phyloP scores from a whole-genome alignment of 2,113 vertebrate species.

The Falcunculus frontatus region DNA sequence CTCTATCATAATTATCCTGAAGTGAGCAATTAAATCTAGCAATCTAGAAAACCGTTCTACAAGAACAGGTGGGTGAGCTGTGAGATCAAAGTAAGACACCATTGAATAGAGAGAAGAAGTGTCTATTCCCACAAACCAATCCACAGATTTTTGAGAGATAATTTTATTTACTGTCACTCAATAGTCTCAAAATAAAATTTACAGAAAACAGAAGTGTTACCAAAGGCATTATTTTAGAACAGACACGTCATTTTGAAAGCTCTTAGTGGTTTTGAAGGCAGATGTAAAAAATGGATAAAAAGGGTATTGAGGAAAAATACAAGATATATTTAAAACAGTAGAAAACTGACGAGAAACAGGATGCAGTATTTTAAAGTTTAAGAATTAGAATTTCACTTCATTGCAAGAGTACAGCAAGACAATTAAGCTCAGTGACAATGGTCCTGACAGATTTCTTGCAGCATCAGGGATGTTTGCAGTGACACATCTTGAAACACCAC shows the following conservation, averaged over 20 bases:
- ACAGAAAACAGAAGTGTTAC: background rate
- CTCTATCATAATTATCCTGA: background rate
- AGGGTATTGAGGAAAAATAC: background rate
- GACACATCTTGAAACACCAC: background rate
- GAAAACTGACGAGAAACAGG: background rate
- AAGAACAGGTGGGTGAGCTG: background rate
- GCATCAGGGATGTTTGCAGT: background rate
- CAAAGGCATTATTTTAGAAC: background rate
- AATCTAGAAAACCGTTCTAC: background rate
- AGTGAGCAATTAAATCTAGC: slow-evolving; percentile 4
- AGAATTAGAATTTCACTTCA: background rate
- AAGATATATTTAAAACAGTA: background rate
- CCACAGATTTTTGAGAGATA: background rate
- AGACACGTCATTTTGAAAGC: background rate
- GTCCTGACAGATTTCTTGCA: background rate
- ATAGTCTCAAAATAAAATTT: background rate
- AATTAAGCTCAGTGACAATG: background rate
- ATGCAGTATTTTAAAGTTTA: background rate
- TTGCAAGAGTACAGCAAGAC: background rate
- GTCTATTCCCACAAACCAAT: background rate
- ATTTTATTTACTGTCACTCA: background rate
- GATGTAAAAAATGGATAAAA: background rate
- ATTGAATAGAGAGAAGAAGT: background rate
- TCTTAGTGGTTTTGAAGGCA: background rate
- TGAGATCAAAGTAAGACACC: background rate